Percentiles rank a stretch among this genome's conserved stretches.
Evolutionary conservation across 2,113 vertebrate genomes (phyloP).

Genomic region (Corydoras sp.): DNA sequence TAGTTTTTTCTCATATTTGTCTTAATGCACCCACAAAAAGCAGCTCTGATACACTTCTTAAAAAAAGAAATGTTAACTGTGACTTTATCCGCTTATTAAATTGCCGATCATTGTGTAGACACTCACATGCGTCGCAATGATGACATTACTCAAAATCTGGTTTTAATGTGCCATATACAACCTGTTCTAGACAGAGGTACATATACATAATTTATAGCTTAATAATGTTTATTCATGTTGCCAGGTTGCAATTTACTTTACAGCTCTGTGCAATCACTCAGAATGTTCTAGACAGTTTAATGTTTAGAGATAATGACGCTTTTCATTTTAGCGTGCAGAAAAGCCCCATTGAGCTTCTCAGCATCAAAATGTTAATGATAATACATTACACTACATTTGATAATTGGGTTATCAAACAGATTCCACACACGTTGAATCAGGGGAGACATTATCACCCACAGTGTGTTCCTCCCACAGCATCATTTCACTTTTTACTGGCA

Average conservation of each 20-base stretch:
- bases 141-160: constrained; percentile 8
- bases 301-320: constrained; percentile 1
- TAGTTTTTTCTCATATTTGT: constrained; percentile 62
- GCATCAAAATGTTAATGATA: constrained; percentile 6
- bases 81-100: constrained; percentile 26
- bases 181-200: neutral
- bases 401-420: neutral
- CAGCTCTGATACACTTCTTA: constrained; percentile 53
- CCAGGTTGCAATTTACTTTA: constrained; percentile 2
- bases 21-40: constrained; percentile 54
- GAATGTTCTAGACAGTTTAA: neutral
- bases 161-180: constrained; percentile 14
- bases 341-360: neutral
- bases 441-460: neutral
- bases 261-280: neutral
- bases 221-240: neutral
- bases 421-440: neutral
- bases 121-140: neutral
- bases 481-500: too few relatives aligned
- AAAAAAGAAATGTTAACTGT: constrained; percentile 50
- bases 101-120: neutral
- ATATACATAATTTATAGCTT: constrained; percentile 7
- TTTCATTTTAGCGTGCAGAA: constrained; percentile 18
- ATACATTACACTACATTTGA: constrained; percentile 5
- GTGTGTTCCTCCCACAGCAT: constrained; percentile 3